Evolutionary conservation across 2,888 invertebrate genomes (phyloP).

Genomic region (Philhelius pedissequus): DNA sequence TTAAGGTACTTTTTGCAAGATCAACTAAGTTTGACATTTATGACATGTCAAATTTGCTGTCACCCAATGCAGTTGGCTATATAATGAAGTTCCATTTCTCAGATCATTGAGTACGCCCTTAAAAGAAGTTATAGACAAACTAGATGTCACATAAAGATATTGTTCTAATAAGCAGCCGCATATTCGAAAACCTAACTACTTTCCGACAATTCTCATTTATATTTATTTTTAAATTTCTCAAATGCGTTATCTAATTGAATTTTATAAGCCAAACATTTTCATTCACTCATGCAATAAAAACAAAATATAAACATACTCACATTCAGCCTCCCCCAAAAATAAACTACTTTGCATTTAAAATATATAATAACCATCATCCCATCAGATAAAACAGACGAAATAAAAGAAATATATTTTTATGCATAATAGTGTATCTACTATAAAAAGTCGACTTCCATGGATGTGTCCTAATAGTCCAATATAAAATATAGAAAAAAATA

Average conservation of each 20-base stretch:
- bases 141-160: no score
- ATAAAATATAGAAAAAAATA: neutral
- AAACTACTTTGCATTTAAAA: neutral
- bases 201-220: neutral
- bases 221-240: neutral
- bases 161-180: no score
- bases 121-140: no score
- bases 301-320: neutral
- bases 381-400: neutral
- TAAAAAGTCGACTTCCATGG: neutral
- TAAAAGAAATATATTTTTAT: neutral
- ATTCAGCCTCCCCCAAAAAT: neutral
- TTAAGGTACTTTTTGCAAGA: no score
- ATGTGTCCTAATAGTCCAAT: neutral
- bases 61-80: no score
- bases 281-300: neutral
- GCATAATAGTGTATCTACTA: neutral
- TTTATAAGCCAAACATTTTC: neutral
- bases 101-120: no score
- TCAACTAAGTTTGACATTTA: no score
- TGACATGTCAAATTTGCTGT: no score
- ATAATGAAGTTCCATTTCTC: no score
- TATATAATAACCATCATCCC: neutral
- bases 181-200: neutral
- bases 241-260: neutral